Base-by-base conservation (phyloP, 1,140 invertebrate species). In the Akabosia matsudoensis region DNA sequence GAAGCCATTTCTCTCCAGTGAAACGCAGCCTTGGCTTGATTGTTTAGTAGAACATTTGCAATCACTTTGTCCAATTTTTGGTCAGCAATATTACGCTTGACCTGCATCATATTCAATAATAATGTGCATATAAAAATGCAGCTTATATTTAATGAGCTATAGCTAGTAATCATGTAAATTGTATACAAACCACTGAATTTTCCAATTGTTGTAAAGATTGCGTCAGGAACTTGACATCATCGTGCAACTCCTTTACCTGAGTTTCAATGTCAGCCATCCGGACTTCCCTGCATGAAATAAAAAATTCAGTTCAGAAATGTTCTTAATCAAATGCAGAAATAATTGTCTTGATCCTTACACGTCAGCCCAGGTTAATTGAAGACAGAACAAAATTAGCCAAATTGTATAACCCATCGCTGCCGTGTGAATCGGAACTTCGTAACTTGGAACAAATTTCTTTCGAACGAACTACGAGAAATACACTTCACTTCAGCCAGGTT, bases 41-140 rank as follows among this genome's bases (percentile, higher is more conserved):
- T 33, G 18, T 72, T 72, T 3, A 24, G 0, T 24, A 28, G 33
- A 30, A 77, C 37, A 7, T 26, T n/a, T 1, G 16, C 4, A 22
- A 74, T 74, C 14, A 61, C 34, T 61, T 74, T 73, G 16, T 77
- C 71, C 13, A 74, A 1, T 64, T 73, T 70, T 67, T 74, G 33
- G 3, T 74, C 72, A 18, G 76, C 76, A 33, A 77, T 74, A 37
- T 45, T 77, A 33, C 28, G 34, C 22, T 45, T 73, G 22, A 77
- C 34, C 76, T 77, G 28, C 1, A 73, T 4, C 30, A 34, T n/a
- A 72, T 13, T 72, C 26, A 7, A 70, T 22, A 70, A 14, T 70
- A 33, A 70, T 64, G 56, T 24, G n/a, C n/a, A n/a, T n/a, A n/a
- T n/a, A n/a, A n/a, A n/a, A n/a, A n/a, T n/a, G n/a, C n/a, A n/a